Percentiles rank a stretch among this genome's conserved stretches.
Conservation (phyloP, 2,113 vertebrate species). For the Pyrgilauda ruficollis region DNA sequence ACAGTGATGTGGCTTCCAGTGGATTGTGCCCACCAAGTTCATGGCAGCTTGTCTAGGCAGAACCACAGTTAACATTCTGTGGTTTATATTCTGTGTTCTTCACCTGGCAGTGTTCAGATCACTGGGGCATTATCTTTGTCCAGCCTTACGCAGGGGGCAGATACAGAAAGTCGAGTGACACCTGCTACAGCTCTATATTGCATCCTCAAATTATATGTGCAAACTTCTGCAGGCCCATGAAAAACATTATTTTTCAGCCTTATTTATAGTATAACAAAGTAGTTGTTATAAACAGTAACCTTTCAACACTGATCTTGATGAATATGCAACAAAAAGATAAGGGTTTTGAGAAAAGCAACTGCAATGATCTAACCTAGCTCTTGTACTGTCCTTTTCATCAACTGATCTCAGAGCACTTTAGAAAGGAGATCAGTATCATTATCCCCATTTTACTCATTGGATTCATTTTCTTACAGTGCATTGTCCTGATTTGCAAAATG, state of each 20-base stretch:
- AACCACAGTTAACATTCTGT: not conserved
- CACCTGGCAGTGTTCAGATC: not conserved
- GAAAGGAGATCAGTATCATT: conserved; percentile 65
- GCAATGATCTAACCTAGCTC: conserved; percentile 62
- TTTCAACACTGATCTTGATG: conserved; percentile 53
- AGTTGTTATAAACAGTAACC: conserved; percentile 54
- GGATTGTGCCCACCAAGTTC: not conserved
- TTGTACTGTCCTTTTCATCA: conserved; percentile 60
- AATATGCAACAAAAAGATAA: conserved; percentile 63
- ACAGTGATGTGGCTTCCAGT: not conserved
- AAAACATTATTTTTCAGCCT: conserved; percentile 24
- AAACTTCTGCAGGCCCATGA: conserved; percentile 55
- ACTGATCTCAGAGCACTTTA: conserved; percentile 56
- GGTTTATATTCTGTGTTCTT: not conserved
- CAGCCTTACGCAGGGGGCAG: not conserved
- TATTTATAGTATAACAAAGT: conserved; percentile 29
- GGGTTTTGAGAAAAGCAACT: conserved; percentile 55
- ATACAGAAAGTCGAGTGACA: not conserved
- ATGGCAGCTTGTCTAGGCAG: not conserved
- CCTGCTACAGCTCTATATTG: not conserved
- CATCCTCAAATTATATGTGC: conserved; percentile 25
- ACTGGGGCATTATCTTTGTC: not conserved
- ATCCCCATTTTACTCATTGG: conserved; percentile 67
- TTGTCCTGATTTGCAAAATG: conserved; percentile 54
- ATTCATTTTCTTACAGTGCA: conserved; percentile 61